Conservation (phyloP, 2,797 vertebrate genomes). For the Eidolon dupreanum region DNA sequence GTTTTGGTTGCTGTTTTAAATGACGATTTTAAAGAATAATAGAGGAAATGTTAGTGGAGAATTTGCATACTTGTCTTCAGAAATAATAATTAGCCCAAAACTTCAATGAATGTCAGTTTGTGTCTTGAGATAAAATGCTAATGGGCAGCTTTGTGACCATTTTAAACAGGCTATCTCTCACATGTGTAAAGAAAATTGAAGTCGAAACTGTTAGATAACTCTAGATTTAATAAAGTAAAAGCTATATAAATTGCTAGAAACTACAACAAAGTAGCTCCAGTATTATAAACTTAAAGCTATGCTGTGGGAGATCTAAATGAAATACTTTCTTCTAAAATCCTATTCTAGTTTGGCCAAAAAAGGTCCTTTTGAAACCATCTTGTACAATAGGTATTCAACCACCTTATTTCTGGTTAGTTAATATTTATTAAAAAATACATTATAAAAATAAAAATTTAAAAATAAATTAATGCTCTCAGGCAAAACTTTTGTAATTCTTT, state of each 20-base stretch:
- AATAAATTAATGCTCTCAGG: not conserved
- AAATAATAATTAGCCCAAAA: not conserved
- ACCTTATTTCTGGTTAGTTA: not conserved
- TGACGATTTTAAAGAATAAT: not conserved
- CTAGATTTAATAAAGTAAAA: not conserved
- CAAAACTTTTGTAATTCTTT: not conserved
- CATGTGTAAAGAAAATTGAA: not conserved
- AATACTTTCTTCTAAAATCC: not conserved
- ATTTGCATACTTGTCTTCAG: not conserved
- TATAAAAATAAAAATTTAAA: not conserved
- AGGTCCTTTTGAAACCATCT: not conserved
- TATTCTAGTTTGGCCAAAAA: not conserved
- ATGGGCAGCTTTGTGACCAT: not conserved
- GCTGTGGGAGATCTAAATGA: not conserved
- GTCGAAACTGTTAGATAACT: not conserved
- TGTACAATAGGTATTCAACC: not conserved
- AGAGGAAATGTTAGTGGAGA: accelerated
- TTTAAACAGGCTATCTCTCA: not conserved
- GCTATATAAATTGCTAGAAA: not conserved
- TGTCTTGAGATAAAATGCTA: not conserved
- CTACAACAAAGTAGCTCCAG: not conserved
- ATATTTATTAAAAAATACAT: not conserved
- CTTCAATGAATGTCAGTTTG: not conserved
- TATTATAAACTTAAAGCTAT: not conserved
- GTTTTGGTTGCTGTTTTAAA: not conserved